Evolutionary conservation across 2,888 invertebrate genomes (phyloP), one percentile per base, ranked within the genome.

Genomic region (Parascotia fuliginaria): DNA sequence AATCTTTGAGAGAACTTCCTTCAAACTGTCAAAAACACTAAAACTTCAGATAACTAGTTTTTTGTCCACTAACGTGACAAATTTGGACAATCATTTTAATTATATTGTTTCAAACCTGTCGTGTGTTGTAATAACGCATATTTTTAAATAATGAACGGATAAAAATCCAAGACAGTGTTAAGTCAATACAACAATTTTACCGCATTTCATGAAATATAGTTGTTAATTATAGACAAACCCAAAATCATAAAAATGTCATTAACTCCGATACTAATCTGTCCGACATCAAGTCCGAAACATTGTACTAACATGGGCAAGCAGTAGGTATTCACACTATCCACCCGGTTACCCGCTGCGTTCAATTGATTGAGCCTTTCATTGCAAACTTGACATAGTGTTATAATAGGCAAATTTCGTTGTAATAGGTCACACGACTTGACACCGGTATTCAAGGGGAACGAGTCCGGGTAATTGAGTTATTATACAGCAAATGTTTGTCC

Each of bases 371-470:
- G 48, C 55, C 52, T 44, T 62, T 63, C 54, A 61, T 53, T 64
- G 48, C 44, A 46, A 60, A 55, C 52, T 63, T 63, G 65, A 55
- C 61, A 50, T 65, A 41, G 47, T 61, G 56, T 51, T n/a, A 62
- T 61, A 61, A 67, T 62, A 61, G 61, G 60, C 54, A 65, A 50
- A 56, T 49, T 51, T 52, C 34, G 56, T 69, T 61, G 62, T 71
- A 65, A 65, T 60, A 65, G 69, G 73, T 71, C 68, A 60, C 56
- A 58, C 54, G 55, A 58, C 59, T 48, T 64, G 69, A 70, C 62
- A 59, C 55, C 55, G 58, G 53, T 54, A 49, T 56, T 55, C 61
- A 59, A 44, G 55, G 32, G 61, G 56, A 63, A 65, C 55, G 49
- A 53, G 42, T 56, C 53, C 34, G 42, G 61, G 55, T 64, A 70